A percentile compares a stretch with the other conserved stretches of the same genome.
Evolutionary conservation across 1,140 invertebrate species (phyloP).

Genomic region (Gyrodactylus bullatarudis): DNA sequence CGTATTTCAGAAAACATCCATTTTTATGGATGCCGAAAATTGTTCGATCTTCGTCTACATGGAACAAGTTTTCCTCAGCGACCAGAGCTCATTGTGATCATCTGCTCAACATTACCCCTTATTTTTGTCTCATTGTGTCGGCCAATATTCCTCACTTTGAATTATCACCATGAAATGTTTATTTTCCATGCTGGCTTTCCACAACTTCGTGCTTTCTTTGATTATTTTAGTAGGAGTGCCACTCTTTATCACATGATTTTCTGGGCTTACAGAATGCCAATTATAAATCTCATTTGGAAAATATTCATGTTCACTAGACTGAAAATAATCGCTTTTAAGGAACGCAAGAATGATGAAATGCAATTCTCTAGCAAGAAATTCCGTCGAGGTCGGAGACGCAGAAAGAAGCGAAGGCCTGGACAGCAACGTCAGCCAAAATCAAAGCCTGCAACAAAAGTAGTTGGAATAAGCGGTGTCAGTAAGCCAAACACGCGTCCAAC

Average conservation of each 20-base stretch:
- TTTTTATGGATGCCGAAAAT: background rate
- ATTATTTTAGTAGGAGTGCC: background rate
- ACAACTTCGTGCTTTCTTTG: background rate
- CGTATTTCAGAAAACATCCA: background rate
- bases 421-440: background rate
- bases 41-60: background rate
- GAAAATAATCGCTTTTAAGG: background rate
- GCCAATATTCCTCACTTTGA: background rate
- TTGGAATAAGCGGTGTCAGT: no score
- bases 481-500: background rate
- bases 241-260: slow-evolving; percentile 3
- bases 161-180: background rate
- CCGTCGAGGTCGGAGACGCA: background rate
- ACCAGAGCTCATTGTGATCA: background rate
- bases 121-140: background rate
- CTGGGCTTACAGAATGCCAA: background rate
- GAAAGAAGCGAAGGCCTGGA: background rate
- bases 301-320: background rate
- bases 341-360: background rate
- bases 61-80: background rate
- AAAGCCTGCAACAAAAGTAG: background rate
- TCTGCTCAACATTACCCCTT: background rate
- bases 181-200: background rate
- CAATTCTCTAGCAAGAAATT: background rate
- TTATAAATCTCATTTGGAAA: background rate